Base-by-base conservation (phyloP, 2,797 vertebrate genomes). In the Psittacula echo region DNA sequence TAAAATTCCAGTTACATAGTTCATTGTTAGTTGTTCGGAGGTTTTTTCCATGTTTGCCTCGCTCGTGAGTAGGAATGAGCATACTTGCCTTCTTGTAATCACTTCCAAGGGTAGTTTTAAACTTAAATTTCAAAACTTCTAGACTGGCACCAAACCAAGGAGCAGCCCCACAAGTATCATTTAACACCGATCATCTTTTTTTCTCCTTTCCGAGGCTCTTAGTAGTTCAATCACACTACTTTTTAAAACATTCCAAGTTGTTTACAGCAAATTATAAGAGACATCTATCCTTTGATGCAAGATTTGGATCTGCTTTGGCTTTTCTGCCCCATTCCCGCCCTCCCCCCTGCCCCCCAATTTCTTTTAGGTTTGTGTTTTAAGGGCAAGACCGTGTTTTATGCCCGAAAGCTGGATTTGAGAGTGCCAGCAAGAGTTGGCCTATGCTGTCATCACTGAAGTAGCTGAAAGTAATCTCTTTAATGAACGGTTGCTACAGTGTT, bases 401-500 rank as follows among this genome's bases (percentile, higher is more conserved):
- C 94, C 78, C 87, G 82, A 93, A 90, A 60, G 65, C 56, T 85
- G 75, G 53, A 51, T 96, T 89, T 95, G 41, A 80, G 80, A 89
- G 84, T 78, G 62, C 74, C 72, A 94, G 78, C 73, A 87, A 70
- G 82, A 88, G 85, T 51, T 81, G 2, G 51, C 64, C 81, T 92
- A 17, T 87, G 75, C 95, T 96, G 88, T 95, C 93, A 95, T 92
- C 84, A 72, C 58, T 93, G 95, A 95, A 95, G 86, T 80, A 95
- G 94, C 90, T 93, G 95, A 93, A 95, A 95, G 90, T 94, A 96
- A 93, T 95, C 74, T 93, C 37, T 90, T 80, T 93, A 96, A 96
- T 92, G 90, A 96, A 89, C 58, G 60, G 65, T 93, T 89, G 80
- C 61, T 92, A 6, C 0, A 1, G 56, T 45, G 74, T 73, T 85